Evolutionary conservation across 2,113 vertebrate species (phyloP), one percentile per base, ranked within the genome.

Genomic region (Thamnaconus septentrionalis): DNA sequence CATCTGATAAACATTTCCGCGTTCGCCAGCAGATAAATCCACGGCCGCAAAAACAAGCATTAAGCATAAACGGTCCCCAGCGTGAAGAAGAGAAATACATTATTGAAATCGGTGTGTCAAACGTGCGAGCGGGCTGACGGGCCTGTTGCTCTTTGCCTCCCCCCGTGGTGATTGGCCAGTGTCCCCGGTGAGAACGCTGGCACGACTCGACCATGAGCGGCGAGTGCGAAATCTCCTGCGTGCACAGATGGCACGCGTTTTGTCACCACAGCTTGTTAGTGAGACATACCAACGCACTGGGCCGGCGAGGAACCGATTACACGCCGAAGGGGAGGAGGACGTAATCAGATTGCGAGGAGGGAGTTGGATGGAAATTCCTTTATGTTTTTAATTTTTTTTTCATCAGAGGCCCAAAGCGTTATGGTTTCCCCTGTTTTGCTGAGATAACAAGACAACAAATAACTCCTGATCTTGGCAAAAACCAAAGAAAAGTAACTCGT

Each of bases 201-300:
- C 86, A 80, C 66, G 45, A 74, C 67, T 73, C 71, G 64, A 75
- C 84, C 70, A 75, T 3, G 87, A 75, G 64, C 79, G 66, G 50
- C 18, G 84, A 78, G 85, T 84, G 86, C 78, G 84, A 88, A 83
- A 75, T 79, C 86, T 81, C 83, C 84, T n/a, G 84, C 81, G 86
- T 80, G 76, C 81, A 84, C 87, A 90, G 88, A 90, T 90, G 87
- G 88, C 80, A 66, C 64, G 43, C 59, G 75, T 83, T 88, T 86
- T 86, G 83, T 81, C 80, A 64, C 81, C 75, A 67, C 80, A 81
- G 83, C 80, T 86, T 76, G 85, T 80, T 78, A 68, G 80, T 47
- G 72, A 78, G 65, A 63, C 66, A 64, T 50, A 81, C 43, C 47
- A 61, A 63, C 75, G 70, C 79, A 58, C 57, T 63, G 12, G 50